A percentile compares a stretch with the other conserved stretches of the same genome.
Evolutionary conservation across 2,113 vertebrate species (phyloP).

Genomic region (Zapus hudsonius): DNA sequence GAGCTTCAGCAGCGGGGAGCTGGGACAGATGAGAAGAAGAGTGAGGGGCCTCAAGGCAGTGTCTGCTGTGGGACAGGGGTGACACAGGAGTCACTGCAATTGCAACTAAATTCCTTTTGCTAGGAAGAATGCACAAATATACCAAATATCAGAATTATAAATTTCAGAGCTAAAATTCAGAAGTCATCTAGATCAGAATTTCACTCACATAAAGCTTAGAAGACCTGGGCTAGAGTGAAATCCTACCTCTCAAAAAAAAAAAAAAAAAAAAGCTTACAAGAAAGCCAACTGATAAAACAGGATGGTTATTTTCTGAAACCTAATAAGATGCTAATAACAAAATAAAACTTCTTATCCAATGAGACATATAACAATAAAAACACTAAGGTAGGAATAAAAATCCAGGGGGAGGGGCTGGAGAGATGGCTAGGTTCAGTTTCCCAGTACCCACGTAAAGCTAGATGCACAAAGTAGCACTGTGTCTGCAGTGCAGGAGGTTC

Average conservation of each 20-base stretch:
- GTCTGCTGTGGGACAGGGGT: accelerated
- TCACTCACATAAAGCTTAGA: neutral
- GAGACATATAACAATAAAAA: neutral
- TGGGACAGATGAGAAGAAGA: slow-evolving; percentile 47
- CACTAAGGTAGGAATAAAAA: neutral
- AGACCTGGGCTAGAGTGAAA: too few relatives aligned
- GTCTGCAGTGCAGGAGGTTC: too few relatives aligned
- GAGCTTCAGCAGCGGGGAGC: slow-evolving; percentile 95
- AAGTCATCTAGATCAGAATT: neutral
- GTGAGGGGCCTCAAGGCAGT: neutral
- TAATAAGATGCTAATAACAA: slow-evolving; percentile 16
- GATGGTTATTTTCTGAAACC: neutral
- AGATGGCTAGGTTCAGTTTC: too few relatives aligned
- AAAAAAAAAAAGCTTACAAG: neutral
- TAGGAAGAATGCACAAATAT: accelerated
- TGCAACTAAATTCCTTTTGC: neutral
- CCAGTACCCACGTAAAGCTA: too few relatives aligned
- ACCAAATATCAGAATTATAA: neutral
- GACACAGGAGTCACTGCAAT: accelerated
- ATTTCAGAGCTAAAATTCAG: neutral
- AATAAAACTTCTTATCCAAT: neutral
- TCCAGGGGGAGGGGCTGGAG: neutral
- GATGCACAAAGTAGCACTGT: too few relatives aligned
- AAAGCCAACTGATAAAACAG: neutral
- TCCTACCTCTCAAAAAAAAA: too few relatives aligned